These are phyloP conservation scores for Caranx ignobilis DNA, from an alignment of 2,113 vertebrate genomes.

Conservation along the genomic window DNA sequence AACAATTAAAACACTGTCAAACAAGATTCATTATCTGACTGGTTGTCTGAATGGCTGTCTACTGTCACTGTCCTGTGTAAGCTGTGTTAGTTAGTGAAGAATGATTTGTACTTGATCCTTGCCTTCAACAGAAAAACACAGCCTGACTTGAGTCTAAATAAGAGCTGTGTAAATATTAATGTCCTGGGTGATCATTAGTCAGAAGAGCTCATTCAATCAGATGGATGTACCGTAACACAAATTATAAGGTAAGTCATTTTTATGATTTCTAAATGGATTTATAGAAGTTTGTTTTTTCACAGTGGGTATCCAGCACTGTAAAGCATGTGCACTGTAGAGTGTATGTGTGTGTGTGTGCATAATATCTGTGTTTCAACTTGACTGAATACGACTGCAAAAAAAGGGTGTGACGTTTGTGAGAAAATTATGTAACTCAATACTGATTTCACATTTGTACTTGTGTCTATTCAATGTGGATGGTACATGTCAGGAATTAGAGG, in stretches of 20 bases:
- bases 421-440: no score
- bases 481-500: neutral
- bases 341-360: neutral
- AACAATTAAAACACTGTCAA: neutral
- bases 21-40: neutral
- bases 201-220: neutral
- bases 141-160: neutral
- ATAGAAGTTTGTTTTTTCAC: neutral
- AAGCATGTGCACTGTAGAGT: neutral
- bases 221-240: neutral
- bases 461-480: neutral
- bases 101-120: neutral
- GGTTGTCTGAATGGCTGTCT: neutral
- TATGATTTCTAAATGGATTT: neutral
- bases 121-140: neutral
- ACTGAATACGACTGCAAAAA: no score
- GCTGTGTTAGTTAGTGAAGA: no score
- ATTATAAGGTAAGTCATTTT: neutral
- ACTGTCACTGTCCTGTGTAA: neutral
- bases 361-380: no score
- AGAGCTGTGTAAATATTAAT: neutral
- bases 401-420: no score
- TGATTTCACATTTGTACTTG: neutral
- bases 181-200: neutral
- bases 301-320: neutral